These are phyloP conservation scores for Drosophila fungiperda DNA, from an alignment of 2,888 invertebrate species.

Conservation along the genomic window DNA sequence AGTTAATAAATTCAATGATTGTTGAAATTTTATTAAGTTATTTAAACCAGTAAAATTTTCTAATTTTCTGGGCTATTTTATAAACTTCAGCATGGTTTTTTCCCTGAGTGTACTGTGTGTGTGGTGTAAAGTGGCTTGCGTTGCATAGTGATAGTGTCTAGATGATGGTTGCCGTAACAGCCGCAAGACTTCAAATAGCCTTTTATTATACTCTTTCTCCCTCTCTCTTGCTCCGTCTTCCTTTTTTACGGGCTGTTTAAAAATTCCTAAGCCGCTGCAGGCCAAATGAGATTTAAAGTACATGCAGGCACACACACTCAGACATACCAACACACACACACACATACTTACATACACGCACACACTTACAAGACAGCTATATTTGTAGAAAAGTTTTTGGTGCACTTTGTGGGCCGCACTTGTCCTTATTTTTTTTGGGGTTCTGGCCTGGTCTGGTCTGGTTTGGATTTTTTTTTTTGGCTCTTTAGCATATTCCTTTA, in stretches of 20 bases:
- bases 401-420: conserved; percentile 68
- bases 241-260: conserved; percentile 34
- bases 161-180: conserved; percentile 55
- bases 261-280: conserved; percentile 70
- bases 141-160: conserved; percentile 74
- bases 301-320: conserved; percentile 42
- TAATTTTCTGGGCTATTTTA: not conserved
- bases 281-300: conserved; percentile 78
- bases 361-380: conserved; percentile 23
- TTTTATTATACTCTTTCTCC: conserved; percentile 22
- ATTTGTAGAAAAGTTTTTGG: conserved; percentile 58
- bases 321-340: conserved; percentile 18
- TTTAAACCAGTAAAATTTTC: no score
- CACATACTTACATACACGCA: conserved; percentile 22
- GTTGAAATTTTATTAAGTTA: no score
- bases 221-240: conserved; percentile 14
- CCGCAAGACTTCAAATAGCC: conserved; percentile 59
- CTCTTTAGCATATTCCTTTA: conserved; percentile 75
- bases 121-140: conserved; percentile 69
- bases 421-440: conserved; percentile 63
- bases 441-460: conserved; percentile 44
- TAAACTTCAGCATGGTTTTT: not conserved
- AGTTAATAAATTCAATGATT: not conserved
- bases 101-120: conserved; percentile 18
- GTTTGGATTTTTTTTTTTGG: conserved; percentile 28